phyloP scores from a whole-genome alignment of 2,888 invertebrate species.

The Parelbella ahira region DNA sequence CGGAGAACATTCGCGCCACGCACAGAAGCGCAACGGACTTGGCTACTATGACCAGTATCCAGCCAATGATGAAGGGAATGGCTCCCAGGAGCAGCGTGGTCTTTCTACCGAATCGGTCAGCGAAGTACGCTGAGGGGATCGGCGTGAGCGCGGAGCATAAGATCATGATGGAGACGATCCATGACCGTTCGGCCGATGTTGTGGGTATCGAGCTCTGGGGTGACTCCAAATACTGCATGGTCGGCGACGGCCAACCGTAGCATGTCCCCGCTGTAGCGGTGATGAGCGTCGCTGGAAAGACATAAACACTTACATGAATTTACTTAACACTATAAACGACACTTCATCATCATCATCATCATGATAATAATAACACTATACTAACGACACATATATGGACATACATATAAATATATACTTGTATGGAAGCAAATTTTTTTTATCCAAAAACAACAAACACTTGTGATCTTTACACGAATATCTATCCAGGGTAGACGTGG shows the following conservation, averaged over 20 bases:
- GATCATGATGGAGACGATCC: conserved; percentile 84
- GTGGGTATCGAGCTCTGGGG: conserved; percentile 72
- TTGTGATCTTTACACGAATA: too few species aligned
- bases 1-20: conserved; percentile 81
- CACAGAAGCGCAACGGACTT: conserved; percentile 79
- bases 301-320: too few species aligned
- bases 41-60: conserved; percentile 83
- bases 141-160: conserved; percentile 83
- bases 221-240: conserved; percentile 71
- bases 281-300: conserved; percentile 73
- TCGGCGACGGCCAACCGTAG: conserved; percentile 83
- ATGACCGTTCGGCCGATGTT: conserved; percentile 75
- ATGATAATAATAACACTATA: too few species aligned
- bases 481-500: too few species aligned
- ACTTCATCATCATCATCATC: too few species aligned
- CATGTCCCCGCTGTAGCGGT: conserved; percentile 77
- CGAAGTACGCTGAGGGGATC: conserved; percentile 81
- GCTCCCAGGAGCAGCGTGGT: conserved; percentile 81
- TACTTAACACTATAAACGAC: too few species aligned
- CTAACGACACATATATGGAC: neutral
- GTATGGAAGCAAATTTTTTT: too few species aligned
- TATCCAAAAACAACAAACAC: too few species aligned
- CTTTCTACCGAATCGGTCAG: conserved; percentile 85
- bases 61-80: conserved; percentile 82
- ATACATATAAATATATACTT: neutral